Evolutionary conservation across 2,888 invertebrate genomes (phyloP).

Genomic region (Cryptophagus acutangulus): DNA sequence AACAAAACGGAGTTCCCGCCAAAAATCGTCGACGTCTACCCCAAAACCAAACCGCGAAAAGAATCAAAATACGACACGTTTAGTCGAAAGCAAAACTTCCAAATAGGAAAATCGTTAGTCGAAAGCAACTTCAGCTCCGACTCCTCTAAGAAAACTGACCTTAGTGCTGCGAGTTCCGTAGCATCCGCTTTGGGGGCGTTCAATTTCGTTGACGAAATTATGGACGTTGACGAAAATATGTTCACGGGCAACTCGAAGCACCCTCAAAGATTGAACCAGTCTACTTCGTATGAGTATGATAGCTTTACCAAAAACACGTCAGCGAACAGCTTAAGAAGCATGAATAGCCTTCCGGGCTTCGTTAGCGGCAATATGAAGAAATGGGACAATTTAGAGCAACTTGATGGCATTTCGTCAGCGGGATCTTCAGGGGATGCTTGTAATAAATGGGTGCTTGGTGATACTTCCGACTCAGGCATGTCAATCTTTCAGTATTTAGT

Average conservation of each 20-base stretch:
- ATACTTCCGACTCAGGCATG: conserved; percentile 45
- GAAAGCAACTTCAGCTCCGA: conserved; percentile 23
- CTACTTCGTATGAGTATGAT: conserved; percentile 21
- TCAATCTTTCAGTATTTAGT: conserved; percentile 20
- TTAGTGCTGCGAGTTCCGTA: conserved; percentile 25
- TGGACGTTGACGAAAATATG: conserved; percentile 31
- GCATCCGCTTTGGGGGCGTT: conserved; percentile 27
- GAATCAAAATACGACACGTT: conserved; percentile 35
- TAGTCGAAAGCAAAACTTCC: conserved; percentile 33
- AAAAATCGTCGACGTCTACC: conserved; percentile 37
- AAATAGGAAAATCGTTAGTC: conserved; percentile 33
- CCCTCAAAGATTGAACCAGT: conserved; percentile 26
- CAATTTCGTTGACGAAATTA: conserved; percentile 30
- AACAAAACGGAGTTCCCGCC: no score
- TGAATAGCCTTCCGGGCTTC: conserved; percentile 36
- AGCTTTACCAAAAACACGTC: conserved; percentile 26
- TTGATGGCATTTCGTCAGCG: conserved; percentile 36
- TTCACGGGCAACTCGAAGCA: conserved; percentile 26
- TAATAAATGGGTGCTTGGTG: conserved; percentile 41
- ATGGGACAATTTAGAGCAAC: conserved; percentile 41
- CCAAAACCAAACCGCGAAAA: no score
- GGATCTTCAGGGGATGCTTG: conserved; percentile 29
- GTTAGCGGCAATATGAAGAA: conserved; percentile 35
- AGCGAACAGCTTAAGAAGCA: conserved; percentile 35
- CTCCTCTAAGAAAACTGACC: conserved; percentile 13